phyloP scores from a whole-genome alignment of 1,140 invertebrate genomes.

The Stegodyphus mimosarum region DNA sequence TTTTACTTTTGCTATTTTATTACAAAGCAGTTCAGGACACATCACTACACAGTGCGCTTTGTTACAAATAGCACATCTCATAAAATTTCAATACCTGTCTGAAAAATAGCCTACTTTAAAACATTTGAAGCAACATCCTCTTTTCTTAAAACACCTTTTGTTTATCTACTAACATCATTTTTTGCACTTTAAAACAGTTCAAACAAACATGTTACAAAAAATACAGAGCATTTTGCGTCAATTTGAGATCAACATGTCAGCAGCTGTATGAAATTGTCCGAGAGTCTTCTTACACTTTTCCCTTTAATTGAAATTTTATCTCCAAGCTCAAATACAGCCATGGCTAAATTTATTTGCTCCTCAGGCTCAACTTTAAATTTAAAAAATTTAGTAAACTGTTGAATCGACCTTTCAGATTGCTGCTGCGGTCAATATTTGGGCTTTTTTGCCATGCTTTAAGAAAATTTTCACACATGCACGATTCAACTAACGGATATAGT shows the following conservation, averaged over 20 bases:
- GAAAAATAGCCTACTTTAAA: not conserved
- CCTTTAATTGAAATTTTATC: not conserved
- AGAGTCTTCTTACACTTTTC: too few species aligned
- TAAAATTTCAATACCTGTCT: not conserved
- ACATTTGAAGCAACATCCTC: not conserved
- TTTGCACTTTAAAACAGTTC: not conserved
- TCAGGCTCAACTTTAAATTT: conserved; percentile 10
- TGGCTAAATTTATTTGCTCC: not conserved
- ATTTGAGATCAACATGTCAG: conserved; percentile 1
- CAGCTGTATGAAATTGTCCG: not conserved
- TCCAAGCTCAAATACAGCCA: not conserved
- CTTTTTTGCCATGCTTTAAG: conserved; percentile 61
- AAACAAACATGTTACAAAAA: not conserved
- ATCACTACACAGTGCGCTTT: not conserved
- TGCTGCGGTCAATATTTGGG: conserved; percentile 14
- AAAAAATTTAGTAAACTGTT: conserved; percentile 9
- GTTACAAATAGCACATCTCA: conserved; percentile 13
- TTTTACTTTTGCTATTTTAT: not conserved
- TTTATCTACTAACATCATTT: not conserved
- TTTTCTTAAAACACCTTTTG: not conserved
- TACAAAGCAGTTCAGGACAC: not conserved
- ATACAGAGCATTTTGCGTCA: not conserved
- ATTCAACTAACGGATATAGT: conserved; percentile 66
- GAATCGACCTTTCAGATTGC: not conserved
- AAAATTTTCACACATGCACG: conserved; percentile 65